Evolutionary conservation across 1,140 invertebrate species (phyloP).

Genomic region (Eumaeus atala): DNA sequence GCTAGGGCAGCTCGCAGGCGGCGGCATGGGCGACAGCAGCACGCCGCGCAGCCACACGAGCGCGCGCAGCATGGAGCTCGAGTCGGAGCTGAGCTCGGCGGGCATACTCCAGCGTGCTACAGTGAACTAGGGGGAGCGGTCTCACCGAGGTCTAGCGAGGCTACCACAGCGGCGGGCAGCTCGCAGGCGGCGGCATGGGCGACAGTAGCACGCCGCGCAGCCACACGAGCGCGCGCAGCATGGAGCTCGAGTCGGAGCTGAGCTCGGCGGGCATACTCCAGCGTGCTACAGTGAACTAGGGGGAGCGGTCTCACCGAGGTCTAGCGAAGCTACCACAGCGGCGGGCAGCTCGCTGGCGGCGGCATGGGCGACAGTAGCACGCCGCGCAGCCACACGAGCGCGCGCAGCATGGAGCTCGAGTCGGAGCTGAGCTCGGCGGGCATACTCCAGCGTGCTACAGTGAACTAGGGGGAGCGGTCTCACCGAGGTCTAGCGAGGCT

Average conservation of each 20-base stretch:
- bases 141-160: conserved; percentile 66
- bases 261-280: conserved; percentile 77
- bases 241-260: conserved; percentile 73
- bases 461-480: conserved; percentile 6
- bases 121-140: background rate
- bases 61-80: conserved; percentile 75
- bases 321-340: conserved; percentile 67
- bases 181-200: conserved; percentile 72
- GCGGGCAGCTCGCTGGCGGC: conserved; percentile 57
- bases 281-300: conserved; percentile 43
- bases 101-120: conserved; percentile 80
- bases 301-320: conserved; percentile 47
- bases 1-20: conserved; percentile 49
- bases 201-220: conserved; percentile 72
- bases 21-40: conserved; percentile 74
- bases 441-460: conserved; percentile 77
- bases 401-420: conserved; percentile 74
- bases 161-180: conserved; percentile 60
- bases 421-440: conserved; percentile 70
- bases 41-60: conserved; percentile 71
- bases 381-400: conserved; percentile 68
- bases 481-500: conserved; percentile 66
- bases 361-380: conserved; percentile 75
- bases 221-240: conserved; percentile 70
- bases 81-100: conserved; percentile 49